Evolutionary conservation across 2,888 invertebrate genomes (phyloP).

Genomic region (Eutolmus rufibarbis): DNA sequence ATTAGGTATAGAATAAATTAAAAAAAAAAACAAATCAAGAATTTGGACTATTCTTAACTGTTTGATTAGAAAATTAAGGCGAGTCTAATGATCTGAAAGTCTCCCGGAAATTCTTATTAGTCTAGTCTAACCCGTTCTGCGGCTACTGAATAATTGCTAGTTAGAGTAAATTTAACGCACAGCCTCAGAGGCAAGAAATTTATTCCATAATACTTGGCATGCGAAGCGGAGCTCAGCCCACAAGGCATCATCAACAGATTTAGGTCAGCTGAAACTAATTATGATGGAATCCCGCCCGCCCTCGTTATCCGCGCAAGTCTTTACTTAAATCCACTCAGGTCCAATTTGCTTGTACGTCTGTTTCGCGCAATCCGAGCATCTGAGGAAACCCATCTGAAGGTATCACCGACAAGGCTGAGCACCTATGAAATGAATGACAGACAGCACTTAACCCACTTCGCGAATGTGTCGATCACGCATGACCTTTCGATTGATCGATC

Average conservation of each 20-base stretch:
- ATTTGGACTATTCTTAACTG: neutral
- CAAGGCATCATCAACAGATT: neutral
- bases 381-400: neutral
- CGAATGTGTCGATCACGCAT: neutral
- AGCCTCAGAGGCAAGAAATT: neutral
- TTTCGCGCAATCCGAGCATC: neutral
- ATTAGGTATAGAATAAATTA: no score
- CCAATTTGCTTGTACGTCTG: neutral
- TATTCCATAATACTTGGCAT: neutral
- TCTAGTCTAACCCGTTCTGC: neutral
- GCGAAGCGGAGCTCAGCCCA: neutral
- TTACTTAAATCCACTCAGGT: neutral
- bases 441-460: neutral
- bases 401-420: neutral
- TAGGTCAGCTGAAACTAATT: neutral
- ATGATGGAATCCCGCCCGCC: neutral
- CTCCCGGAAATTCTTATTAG: neutral
- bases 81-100: neutral
- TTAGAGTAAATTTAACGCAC: neutral
- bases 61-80: neutral
- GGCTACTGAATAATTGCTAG: neutral
- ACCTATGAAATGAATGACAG: neutral
- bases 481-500: neutral
- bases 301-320: neutral
- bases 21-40: neutral